These are phyloP conservation scores for Chironomus riparius DNA, from an alignment of 2,888 invertebrate species.

Conservation along the genomic window DNA sequence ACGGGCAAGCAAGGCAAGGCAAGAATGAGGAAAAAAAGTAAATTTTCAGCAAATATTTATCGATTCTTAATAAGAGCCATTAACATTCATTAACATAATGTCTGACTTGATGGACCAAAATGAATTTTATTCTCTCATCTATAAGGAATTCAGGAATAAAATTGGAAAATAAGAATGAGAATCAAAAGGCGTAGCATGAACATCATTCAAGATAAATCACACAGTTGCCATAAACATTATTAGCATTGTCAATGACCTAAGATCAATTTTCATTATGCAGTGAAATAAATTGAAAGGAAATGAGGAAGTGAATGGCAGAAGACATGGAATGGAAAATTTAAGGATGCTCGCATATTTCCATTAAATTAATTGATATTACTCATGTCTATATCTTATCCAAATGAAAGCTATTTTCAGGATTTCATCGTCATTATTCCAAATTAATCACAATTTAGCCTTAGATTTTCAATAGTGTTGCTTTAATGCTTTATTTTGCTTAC, in stretches of 20 bases:
- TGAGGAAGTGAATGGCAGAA: too few relatives aligned
- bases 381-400: neutral
- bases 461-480: too few relatives aligned
- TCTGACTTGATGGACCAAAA: neutral
- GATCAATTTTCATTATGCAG: conserved; percentile 1
- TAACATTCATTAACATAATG: neutral
- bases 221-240: neutral
- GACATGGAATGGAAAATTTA: too few relatives aligned
- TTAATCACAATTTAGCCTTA: too few relatives aligned
- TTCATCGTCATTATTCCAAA: too few relatives aligned
- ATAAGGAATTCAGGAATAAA: too few relatives aligned
- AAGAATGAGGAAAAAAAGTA: too few relatives aligned
- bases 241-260: neutral
- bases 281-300: too few relatives aligned
- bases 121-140: neutral
- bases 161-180: neutral
- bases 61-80: neutral
- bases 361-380: neutral
- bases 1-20: too few relatives aligned
- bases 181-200: neutral
- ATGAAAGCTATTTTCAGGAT: neutral
- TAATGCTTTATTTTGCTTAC: too few relatives aligned
- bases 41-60: neutral
- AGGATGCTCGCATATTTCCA: neutral
- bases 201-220: neutral